These are phyloP conservation scores for Caranx melampygus DNA, from an alignment of 2,113 vertebrate species.

Conservation along the genomic window DNA sequence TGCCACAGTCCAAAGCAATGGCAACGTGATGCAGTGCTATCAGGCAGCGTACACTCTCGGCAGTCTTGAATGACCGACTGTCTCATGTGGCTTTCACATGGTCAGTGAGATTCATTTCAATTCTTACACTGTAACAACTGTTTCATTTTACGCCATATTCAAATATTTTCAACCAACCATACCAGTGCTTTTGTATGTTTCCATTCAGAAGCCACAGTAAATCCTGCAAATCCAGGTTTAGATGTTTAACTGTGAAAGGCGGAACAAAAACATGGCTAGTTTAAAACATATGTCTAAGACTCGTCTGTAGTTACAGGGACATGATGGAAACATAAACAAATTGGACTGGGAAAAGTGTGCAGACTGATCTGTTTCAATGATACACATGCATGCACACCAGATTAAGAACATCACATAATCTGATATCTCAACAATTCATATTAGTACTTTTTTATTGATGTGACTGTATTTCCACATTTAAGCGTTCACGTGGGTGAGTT, in stretches of 20 bases:
- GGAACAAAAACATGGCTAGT: background rate
- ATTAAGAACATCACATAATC: background rate
- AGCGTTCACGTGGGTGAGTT: background rate
- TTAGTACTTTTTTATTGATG: background rate
- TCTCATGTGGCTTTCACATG: background rate
- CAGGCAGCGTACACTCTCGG: slow-evolving; percentile 34
- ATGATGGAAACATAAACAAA: background rate
- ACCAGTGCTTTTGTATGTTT: background rate
- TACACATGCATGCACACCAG: no score
- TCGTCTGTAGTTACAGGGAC: background rate
- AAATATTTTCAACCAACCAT: slow-evolving; percentile 5
- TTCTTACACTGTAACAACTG: background rate
- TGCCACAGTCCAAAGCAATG: slow-evolving; percentile 43
- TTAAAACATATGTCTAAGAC: background rate
- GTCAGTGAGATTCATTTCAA: slow-evolving; percentile 3
- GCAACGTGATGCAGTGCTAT: slow-evolving; percentile 13
- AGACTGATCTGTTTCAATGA: background rate
- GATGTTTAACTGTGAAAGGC: background rate
- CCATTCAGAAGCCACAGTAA: background rate
- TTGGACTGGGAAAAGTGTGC: background rate
- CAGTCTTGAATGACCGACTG: background rate
- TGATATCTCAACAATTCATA: background rate
- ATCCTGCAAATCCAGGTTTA: background rate
- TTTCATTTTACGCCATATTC: background rate
- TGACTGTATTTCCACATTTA: background rate